Evolutionary conservation across 1,140 invertebrate genomes (phyloP).

Genomic region (Brachionus manjavacas): DNA sequence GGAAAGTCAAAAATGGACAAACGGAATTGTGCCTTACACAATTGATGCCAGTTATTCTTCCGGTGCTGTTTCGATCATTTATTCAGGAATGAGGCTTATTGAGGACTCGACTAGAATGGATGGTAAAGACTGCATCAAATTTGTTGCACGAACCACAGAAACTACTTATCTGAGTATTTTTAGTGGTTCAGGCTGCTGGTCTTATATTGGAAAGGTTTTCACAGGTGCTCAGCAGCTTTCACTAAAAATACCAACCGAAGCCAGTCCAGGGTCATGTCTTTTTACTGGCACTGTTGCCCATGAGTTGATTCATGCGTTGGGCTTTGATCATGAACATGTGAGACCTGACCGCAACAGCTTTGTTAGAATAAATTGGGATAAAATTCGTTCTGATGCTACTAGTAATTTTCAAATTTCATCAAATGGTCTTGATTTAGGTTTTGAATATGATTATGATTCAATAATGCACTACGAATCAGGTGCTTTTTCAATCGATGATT

Average conservation of each 20-base stretch:
- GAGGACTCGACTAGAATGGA: neutral
- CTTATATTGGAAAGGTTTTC: neutral
- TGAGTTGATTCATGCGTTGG: conserved; percentile 94
- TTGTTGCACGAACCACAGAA: neutral
- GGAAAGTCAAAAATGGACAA: neutral
- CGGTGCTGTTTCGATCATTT: neutral
- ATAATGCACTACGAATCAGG: conserved; percentile 78
- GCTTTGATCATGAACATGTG: conserved; percentile 97
- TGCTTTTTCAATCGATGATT: conserved; percentile 70
- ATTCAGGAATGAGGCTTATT: neutral
- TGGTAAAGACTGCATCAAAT: conserved; percentile 1
- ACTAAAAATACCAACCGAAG: neutral
- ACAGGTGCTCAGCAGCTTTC: neutral
- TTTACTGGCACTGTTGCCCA: conserved; percentile 85
- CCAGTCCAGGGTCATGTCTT: neutral
- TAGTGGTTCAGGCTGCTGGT: neutral
- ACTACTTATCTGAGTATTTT: neutral
- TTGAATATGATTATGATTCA: conserved; percentile 70
- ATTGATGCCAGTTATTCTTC: neutral
- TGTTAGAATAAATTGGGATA: conserved; percentile 46
- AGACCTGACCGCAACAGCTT: conserved; percentile 83
- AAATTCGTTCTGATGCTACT: neutral
- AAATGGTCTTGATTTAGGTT: conserved; percentile 43
- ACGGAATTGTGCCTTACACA: neutral
- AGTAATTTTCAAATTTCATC: neutral